Conservation (phyloP, 2,113 vertebrate species). For the Callipepla californica region DNA sequence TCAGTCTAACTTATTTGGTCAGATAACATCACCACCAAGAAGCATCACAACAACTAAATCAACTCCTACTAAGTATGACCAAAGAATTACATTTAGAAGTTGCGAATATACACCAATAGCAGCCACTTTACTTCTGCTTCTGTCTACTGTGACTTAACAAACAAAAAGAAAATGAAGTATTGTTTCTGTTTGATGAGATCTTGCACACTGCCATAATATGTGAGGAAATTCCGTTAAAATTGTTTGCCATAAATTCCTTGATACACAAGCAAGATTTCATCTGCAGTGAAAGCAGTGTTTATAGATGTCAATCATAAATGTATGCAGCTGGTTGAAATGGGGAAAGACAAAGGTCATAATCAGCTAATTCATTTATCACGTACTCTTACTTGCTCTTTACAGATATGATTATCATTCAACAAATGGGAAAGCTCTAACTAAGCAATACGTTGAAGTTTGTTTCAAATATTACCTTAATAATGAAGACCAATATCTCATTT, state of each 20-base stretch:
- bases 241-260: not conserved
- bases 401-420: not conserved
- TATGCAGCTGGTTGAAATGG: not conserved
- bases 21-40: not conserved
- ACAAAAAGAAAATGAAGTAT: not conserved
- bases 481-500: not conserved
- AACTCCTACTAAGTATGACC: not conserved
- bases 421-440: not conserved
- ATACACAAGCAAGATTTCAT: not conserved
- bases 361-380: not conserved
- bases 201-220: not conserved
- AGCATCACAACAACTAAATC: not conserved
- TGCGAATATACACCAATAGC: conserved; percentile 5
- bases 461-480: not conserved
- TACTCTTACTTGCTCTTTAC: not conserved
- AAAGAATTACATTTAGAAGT: not conserved
- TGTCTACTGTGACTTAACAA: conserved; percentile 1
- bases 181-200: not conserved
- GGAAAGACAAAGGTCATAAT: not conserved
- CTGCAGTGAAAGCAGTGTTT: not conserved
- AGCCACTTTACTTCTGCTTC: not conserved
- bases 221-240: conserved; percentile 7
- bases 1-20: not conserved
- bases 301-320: not conserved
- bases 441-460: not conserved